These are phyloP conservation scores for Standfussiana lucernea DNA, from an alignment of 2,888 invertebrate genomes.

Conservation along the genomic window DNA sequence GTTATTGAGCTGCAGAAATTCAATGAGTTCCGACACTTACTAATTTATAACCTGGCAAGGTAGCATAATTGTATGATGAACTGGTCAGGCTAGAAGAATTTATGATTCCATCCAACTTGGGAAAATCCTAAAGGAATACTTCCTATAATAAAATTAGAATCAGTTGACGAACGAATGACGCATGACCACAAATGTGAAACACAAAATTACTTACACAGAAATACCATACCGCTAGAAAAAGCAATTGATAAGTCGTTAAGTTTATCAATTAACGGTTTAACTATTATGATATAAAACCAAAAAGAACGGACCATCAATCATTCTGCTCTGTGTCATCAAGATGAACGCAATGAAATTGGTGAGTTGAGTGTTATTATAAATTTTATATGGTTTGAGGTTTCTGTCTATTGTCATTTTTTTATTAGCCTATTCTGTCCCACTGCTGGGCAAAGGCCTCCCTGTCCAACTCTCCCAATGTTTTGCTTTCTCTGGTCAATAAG, in stretches of 20 bases:
- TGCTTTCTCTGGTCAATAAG: too few species aligned
- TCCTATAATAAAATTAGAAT: not conserved
- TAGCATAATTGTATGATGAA: too few species aligned
- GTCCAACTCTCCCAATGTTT: too few species aligned
- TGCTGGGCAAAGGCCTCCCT: too few species aligned
- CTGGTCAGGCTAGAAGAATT: not conserved
- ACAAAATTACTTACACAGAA: slow-evolving; percentile 49
- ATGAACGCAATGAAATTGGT: slow-evolving; percentile 57
- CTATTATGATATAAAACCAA: slow-evolving; percentile 55
- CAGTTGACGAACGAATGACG: slow-evolving; percentile 28
- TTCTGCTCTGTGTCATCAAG: slow-evolving; percentile 44
- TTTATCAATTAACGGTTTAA: slow-evolving; percentile 37
- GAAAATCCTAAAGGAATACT: slow-evolving; percentile 32
- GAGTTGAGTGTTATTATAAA: slow-evolving; percentile 21
- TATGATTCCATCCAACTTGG: not conserved
- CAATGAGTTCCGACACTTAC: not conserved
- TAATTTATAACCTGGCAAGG: too few species aligned
- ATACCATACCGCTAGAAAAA: slow-evolving; percentile 33
- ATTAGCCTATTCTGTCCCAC: too few species aligned
- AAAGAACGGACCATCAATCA: slow-evolving; percentile 30
- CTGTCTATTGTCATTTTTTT: not conserved
- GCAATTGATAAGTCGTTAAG: slow-evolving; percentile 54
- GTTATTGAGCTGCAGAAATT: not conserved
- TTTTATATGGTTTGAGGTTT: not conserved
- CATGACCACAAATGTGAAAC: slow-evolving; percentile 48